Evolutionary conservation across 2,888 invertebrate genomes (phyloP).

Genomic region (Tiphia femorata): DNA sequence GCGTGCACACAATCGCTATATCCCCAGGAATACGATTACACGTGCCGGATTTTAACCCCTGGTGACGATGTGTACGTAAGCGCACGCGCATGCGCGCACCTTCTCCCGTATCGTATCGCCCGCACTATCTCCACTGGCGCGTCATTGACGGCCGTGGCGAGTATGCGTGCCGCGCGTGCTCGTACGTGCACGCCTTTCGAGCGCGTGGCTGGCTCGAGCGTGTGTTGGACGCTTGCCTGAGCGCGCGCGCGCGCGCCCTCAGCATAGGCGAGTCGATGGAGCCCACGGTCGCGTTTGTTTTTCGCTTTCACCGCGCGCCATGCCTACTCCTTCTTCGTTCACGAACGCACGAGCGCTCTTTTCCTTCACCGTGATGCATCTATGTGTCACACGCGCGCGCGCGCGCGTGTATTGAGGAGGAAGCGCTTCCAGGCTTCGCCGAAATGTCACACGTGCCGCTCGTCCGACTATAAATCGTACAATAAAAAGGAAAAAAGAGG

Average conservation of each 20-base stretch:
- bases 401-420: neutral
- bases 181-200: constrained; percentile 22
- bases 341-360: neutral
- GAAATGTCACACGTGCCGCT: no score
- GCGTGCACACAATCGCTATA: no score
- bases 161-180: constrained; percentile 7
- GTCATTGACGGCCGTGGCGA: constrained; percentile 23
- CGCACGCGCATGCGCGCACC: neutral
- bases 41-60: neutral
- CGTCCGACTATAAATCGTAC: no score
- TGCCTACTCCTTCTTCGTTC: constrained; percentile 27
- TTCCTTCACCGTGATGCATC: neutral
- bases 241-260: no score
- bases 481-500: no score
- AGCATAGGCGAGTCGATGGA: no score
- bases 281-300: constrained; percentile 39
- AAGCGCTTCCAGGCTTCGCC: no score
- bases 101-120: constrained; percentile 3
- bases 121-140: constrained; percentile 8
- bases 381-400: neutral
- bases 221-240: constrained; percentile 1
- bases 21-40: constrained; percentile 4
- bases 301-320: constrained; percentile 52
- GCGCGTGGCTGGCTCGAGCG: neutral
- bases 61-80: no score